These are phyloP conservation scores for Eueremaeus valkanovi DNA, from an alignment of 2,888 invertebrate genomes.

Conservation along the genomic window DNA sequence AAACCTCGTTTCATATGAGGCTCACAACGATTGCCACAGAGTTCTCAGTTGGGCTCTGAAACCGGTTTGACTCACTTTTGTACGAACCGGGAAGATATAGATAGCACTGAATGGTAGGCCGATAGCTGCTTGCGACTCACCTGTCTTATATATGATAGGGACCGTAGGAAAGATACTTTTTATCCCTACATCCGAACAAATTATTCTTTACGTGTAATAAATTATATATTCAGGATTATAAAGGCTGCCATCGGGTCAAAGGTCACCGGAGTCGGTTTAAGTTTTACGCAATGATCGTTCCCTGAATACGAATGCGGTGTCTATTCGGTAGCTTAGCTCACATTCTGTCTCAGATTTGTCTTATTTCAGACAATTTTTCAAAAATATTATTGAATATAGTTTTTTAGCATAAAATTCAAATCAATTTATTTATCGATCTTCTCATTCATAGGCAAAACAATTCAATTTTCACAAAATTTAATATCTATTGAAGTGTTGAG, in stretches of 20 bases:
- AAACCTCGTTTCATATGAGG: background rate
- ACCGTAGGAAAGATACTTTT: background rate
- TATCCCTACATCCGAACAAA: background rate
- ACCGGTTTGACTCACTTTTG: slow-evolving; percentile 1
- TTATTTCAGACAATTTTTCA: too few relatives aligned
- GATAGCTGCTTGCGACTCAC: background rate
- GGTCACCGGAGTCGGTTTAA: background rate
- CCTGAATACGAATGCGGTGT: too few relatives aligned
- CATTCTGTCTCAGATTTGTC: too few relatives aligned
- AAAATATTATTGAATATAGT: too few relatives aligned
- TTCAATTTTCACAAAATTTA: too few relatives aligned
- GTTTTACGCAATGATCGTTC: background rate
- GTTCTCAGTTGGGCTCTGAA: background rate
- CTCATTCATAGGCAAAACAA: too few relatives aligned
- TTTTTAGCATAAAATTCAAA: too few relatives aligned
- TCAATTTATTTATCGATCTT: too few relatives aligned
- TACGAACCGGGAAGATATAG: slow-evolving; percentile 15
- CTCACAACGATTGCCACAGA: slow-evolving; percentile 5
- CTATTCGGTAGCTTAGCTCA: too few relatives aligned
- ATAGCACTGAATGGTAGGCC: background rate
- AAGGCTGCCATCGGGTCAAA: background rate
- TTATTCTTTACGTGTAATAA: background rate
- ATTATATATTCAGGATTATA: background rate
- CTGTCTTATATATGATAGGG: background rate
- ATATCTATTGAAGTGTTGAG: too few relatives aligned